Percentiles rank a stretch among this genome's conserved stretches.
phyloP scores from a whole-genome alignment of 2,113 vertebrate genomes.

The Atlantisia rogersi region DNA sequence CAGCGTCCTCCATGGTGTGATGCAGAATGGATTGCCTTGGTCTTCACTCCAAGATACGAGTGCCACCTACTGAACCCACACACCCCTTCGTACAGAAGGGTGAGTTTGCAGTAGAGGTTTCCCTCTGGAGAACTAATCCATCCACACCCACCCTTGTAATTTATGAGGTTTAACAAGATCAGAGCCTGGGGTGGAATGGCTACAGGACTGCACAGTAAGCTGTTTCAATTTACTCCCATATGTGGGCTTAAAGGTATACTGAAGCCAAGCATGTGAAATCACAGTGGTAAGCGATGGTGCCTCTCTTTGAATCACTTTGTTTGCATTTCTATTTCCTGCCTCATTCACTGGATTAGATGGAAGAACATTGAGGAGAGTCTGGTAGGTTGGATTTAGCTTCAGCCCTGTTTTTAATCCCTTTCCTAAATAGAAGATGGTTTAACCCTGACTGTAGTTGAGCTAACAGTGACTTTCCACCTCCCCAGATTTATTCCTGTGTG shows the following conservation, averaged over 20 bases:
- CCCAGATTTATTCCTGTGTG: not conserved
- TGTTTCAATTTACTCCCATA: not conserved
- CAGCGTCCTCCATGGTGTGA: not conserved
- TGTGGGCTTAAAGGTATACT: not conserved
- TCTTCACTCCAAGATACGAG: not conserved
- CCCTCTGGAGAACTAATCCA: not conserved
- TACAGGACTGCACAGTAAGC: not conserved
- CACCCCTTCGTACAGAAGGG: not conserved
- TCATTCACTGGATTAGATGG: not conserved
- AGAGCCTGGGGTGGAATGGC: not conserved
- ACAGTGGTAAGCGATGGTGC: not conserved
- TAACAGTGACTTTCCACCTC: not conserved
- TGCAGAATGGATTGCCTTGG: not conserved
- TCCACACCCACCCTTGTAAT: not conserved
- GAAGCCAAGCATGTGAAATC: not conserved
- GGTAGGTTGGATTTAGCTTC: constrained; percentile 36
- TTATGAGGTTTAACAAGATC: not conserved
- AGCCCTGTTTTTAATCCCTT: constrained; percentile 25
- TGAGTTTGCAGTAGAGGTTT: not conserved
- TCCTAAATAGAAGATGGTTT: not conserved
- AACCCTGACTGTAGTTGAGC: not conserved
- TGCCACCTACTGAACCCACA: constrained; percentile 37
- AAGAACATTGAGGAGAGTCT: not conserved
- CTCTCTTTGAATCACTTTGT: not conserved
- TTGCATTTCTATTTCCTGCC: constrained; percentile 12